Evolutionary conservation across 30 jellyfish, hydroid and myxozoan genomes (phyloP).

Genomic region (Pelagia noctiluca): DNA sequence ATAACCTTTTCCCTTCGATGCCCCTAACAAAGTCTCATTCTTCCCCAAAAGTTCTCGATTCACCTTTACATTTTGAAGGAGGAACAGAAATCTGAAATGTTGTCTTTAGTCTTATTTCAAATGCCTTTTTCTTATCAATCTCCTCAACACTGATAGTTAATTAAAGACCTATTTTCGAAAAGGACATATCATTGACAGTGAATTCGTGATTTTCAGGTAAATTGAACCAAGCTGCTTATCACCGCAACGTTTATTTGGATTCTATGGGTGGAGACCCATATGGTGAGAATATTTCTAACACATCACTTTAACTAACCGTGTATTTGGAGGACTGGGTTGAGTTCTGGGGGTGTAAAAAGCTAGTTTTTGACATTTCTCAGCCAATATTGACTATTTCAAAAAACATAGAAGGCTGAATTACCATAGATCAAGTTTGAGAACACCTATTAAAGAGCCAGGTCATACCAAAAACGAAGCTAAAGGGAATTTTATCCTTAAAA

Average conservation of each 20-base stretch:
- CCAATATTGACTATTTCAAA: not conserved
- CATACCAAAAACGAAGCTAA: no score
- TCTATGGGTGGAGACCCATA: constrained; percentile 78
- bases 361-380: not conserved
- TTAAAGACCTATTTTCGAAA: not conserved
- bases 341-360: not conserved
- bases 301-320: not conserved
- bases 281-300: constrained; percentile 26
- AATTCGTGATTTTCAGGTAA: constrained; percentile 5
- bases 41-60: no score
- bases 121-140: not conserved
- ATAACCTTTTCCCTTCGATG: no score
- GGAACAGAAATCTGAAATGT: no score
- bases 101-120: not conserved
- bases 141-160: not conserved
- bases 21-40: no score
- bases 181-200: no score
- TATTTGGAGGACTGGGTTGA: not conserved
- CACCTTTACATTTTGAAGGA: no score
- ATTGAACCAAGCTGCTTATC: constrained; percentile 75
- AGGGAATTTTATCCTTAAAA: no score
- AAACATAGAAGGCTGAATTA: no score
- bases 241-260: constrained; percentile 75
- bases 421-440: no score
- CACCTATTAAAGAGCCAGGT: no score